A percentile compares a stretch with the other conserved stretches of the same genome.
These are phyloP conservation scores for Tenebrio molitor DNA, from an alignment of 1,140 invertebrate genomes.

Conservation along the genomic window DNA sequence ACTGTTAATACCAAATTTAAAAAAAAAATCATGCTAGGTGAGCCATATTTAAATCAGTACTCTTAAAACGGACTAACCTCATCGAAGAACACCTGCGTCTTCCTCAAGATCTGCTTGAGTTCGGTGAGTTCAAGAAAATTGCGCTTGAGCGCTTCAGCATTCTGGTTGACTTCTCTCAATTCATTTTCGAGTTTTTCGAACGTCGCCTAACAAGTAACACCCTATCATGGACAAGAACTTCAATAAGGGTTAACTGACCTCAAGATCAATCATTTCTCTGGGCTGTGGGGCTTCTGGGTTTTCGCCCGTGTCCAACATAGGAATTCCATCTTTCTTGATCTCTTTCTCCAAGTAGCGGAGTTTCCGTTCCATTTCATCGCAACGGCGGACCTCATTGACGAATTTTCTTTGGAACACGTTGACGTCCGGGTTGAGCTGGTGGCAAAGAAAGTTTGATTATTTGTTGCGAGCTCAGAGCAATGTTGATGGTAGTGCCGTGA, in stretches of 20 bases:
- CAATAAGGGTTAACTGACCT: constrained; percentile 78
- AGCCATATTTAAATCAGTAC: constrained; percentile 48
- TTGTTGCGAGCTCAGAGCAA: neutral
- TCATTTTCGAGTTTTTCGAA: constrained; percentile 97
- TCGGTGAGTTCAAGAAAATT: constrained; percentile 98
- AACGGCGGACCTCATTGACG: constrained; percentile 93
- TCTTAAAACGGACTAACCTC: constrained; percentile 80
- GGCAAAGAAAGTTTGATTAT: constrained; percentile 12
- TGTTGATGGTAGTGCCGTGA: neutral
- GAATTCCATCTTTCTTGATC: constrained; percentile 97
- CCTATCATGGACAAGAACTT: neutral
- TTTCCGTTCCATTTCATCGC: constrained; percentile 97
- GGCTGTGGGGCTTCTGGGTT: constrained; percentile 98
- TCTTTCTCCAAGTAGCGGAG: constrained; percentile 97
- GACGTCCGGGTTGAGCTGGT: constrained; percentile 91
- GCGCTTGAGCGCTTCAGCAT: constrained; percentile 95
- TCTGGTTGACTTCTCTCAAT: constrained; percentile 96
- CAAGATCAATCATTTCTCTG: constrained; percentile 98
- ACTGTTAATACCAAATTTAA: constrained; percentile 22
- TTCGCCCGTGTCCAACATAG: constrained; percentile 97
- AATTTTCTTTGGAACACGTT: constrained; percentile 97
- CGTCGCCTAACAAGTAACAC: constrained; percentile 78
- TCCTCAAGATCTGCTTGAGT: constrained; percentile 94
- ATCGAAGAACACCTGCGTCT: constrained; percentile 98
- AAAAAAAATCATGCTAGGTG: constrained; percentile 62